A percentile compares a stretch with the other conserved stretches of the same genome.
phyloP scores from a whole-genome alignment of 2,888 invertebrate species.

The Tinea semifulvella region DNA sequence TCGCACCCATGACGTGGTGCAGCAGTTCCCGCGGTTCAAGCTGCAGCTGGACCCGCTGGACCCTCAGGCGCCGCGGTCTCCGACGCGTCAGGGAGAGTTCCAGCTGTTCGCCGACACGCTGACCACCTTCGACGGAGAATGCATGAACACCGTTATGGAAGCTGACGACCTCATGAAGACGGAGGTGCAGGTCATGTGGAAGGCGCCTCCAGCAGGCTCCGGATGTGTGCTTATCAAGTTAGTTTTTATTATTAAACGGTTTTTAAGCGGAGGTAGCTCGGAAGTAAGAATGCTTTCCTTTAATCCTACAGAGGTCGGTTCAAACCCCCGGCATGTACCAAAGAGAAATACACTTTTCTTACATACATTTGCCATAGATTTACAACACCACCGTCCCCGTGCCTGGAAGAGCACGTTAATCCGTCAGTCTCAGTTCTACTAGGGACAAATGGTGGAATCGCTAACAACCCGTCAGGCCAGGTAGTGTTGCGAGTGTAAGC shows the following conservation, averaged over 20 bases:
- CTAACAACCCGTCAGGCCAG: too few relatives aligned
- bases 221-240: conserved; percentile 89
- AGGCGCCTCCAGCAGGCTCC: conserved; percentile 83
- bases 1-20: conserved; percentile 70
- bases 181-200: conserved; percentile 90
- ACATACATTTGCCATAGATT: too few relatives aligned
- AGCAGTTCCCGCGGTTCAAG: conserved; percentile 83
- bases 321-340: too few relatives aligned
- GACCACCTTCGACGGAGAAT: conserved; percentile 79
- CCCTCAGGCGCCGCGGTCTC: conserved; percentile 39
- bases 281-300: too few relatives aligned
- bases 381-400: too few relatives aligned
- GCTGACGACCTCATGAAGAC: conserved; percentile 82
- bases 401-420: too few relatives aligned
- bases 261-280: too few relatives aligned
- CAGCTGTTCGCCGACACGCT: conserved; percentile 66
- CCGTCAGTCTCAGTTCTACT: too few relatives aligned
- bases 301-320: too few relatives aligned
- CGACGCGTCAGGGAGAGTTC: conserved; percentile 51
- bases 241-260: conserved; percentile 27
- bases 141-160: conserved; percentile 86
- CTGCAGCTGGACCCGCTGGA: conserved; percentile 75
- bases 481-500: too few relatives aligned
- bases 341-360: too few relatives aligned
- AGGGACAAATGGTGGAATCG: too few relatives aligned